Evolutionary conservation across 2,797 vertebrate species (phyloP).

Genomic region (Buphagus erythrorhynchus): DNA sequence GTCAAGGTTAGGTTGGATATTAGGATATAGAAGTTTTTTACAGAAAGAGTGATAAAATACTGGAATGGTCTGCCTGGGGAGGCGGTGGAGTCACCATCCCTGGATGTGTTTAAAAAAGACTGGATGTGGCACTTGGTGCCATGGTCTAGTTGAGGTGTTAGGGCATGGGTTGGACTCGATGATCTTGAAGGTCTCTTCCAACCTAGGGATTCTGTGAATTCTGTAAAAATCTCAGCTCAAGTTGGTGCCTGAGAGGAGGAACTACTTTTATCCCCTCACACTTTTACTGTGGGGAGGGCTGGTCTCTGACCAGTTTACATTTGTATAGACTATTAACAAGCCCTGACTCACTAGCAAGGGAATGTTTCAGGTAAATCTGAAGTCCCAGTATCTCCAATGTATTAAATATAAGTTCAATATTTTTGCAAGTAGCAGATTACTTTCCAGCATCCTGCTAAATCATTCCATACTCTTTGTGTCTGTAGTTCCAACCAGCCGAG

Average conservation of each 20-base stretch:
- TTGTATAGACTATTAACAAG: background rate
- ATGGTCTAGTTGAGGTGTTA: no score
- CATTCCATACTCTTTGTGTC: background rate
- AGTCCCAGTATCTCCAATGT: background rate
- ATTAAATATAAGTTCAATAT: background rate
- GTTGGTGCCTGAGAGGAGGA: background rate
- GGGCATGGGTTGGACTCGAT: no score
- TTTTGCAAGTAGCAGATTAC: background rate
- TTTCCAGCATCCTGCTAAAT: background rate
- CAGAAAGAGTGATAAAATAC: no score
- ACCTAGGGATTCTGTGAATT: no score
- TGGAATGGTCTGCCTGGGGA: no score
- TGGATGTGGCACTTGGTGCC: no score
- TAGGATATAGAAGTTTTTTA: no score
- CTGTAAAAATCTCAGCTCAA: background rate
- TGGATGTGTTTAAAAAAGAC: no score
- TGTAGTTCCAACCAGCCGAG: background rate
- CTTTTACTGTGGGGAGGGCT: accelerated
- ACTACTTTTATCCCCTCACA: background rate
- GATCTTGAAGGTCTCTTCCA: no score
- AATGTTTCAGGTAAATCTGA: background rate
- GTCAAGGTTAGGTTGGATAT: no score
- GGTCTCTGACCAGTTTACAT: background rate
- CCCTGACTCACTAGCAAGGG: background rate
- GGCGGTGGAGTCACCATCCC: no score